A percentile compares a stretch with the other conserved stretches of the same genome.
Evolutionary conservation across 2,113 vertebrate genomes (phyloP).

Genomic region (Plotosus lineatus): DNA sequence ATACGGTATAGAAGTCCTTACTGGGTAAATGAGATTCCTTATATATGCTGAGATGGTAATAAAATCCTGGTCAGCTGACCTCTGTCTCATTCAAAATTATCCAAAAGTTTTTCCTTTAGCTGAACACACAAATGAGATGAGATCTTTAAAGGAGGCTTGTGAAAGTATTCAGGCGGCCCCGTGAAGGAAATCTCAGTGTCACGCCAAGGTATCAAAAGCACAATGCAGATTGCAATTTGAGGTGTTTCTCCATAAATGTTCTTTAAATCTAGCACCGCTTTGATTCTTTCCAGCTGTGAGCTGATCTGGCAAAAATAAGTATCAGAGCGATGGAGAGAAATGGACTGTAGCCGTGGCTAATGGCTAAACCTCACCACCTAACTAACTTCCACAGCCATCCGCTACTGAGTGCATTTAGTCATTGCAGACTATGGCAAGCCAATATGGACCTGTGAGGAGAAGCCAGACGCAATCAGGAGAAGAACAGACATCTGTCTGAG

Average conservation of each 20-base stretch:
- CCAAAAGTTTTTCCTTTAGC: slow-evolving; percentile 4
- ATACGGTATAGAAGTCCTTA: background rate
- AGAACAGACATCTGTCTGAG: slow-evolving; percentile 37
- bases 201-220: background rate
- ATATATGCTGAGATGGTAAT: slow-evolving; percentile 33
- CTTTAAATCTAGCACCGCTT: slow-evolving; percentile 7
- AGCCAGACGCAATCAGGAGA: slow-evolving; percentile 39
- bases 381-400: slow-evolving; percentile 20
- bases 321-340: background rate
- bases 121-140: background rate
- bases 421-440: slow-evolving; percentile 32
- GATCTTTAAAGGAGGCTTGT: background rate
- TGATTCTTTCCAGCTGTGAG: slow-evolving; percentile 29
- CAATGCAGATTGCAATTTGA: slow-evolving; percentile 26
- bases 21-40: slow-evolving; percentile 25
- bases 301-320: background rate
- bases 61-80: slow-evolving; percentile 23
- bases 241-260: slow-evolving; percentile 4
- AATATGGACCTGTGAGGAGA: slow-evolving; percentile 30
- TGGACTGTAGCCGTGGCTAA: slow-evolving; percentile 6
- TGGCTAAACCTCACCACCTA: slow-evolving; percentile 6
- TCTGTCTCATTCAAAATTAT: slow-evolving; percentile 8
- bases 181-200: slow-evolving; percentile 13
- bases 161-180: background rate
- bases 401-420: background rate